Percentiles rank a stretch among this genome's conserved stretches.
These are phyloP conservation scores for Atherinomorus stipes DNA, from an alignment of 2,113 vertebrate genomes.

Conservation along the genomic window DNA sequence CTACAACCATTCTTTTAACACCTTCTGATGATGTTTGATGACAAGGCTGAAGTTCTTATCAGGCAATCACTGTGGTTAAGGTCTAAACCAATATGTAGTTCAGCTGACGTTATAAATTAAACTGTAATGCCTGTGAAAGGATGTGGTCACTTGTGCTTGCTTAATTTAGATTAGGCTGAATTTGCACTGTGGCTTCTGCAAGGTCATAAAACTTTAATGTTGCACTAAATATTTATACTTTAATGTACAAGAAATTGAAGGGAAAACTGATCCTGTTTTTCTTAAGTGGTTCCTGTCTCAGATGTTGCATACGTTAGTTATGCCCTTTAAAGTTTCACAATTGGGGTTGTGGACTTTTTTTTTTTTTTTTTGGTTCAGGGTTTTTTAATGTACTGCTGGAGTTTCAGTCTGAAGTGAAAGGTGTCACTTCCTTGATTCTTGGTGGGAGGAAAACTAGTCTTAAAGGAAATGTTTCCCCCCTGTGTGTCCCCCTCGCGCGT, in stretches of 20 bases:
- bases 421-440: conserved; percentile 52
- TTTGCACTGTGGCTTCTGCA: background rate
- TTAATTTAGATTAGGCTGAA: background rate
- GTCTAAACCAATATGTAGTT: background rate
- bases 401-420: conserved; percentile 62
- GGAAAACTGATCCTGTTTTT: background rate
- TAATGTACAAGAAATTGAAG: no score
- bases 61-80: background rate
- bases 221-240: background rate
- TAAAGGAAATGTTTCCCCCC: background rate
- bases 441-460: background rate
- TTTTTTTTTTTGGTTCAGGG: conserved; percentile 12
- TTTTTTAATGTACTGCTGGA: background rate
- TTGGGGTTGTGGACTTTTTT: background rate
- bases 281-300: background rate
- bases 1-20: background rate
- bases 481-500: background rate
- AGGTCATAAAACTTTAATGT: background rate
- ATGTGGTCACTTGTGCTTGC: background rate
- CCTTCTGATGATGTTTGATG: background rate
- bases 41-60: background rate
- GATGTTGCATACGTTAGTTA: background rate
- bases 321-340: background rate
- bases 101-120: background rate
- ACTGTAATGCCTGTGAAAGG: conserved; percentile 1